phyloP scores from a whole-genome alignment of 2,113 vertebrate species.

The Lathamus discolor region DNA sequence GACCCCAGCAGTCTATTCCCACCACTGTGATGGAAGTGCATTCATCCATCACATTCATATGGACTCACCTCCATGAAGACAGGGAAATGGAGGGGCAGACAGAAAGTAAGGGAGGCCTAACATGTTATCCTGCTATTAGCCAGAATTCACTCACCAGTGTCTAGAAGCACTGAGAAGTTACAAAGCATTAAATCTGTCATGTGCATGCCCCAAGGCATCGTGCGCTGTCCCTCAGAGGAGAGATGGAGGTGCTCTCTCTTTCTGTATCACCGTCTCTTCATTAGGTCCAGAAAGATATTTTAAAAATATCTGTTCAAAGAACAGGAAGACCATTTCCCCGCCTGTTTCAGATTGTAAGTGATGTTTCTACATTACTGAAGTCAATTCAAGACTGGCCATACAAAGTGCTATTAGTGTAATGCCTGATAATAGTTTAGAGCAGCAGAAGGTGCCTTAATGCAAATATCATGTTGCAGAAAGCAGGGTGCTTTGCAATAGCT shows the following conservation, averaged over 20 bases:
- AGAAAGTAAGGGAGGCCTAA: not conserved
- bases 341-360: not conserved
- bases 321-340: not conserved
- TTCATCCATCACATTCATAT: rapidly evolving
- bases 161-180: not conserved
- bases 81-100: not conserved
- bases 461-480: conserved; percentile 48
- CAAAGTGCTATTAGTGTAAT: conserved; percentile 22
- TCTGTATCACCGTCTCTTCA: not conserved
- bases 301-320: not conserved
- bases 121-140: not conserved
- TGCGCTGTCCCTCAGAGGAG: not conserved
- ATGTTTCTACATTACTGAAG: conserved; percentile 28
- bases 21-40: not conserved
- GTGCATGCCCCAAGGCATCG: not conserved
- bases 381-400: not conserved
- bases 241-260: not conserved
- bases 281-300: not conserved
- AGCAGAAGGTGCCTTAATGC: not conserved
- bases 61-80: not conserved
- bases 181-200: not conserved
- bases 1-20: not conserved
- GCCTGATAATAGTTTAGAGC: conserved; percentile 18
- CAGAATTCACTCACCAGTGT: rapidly evolving
- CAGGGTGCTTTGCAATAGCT: not conserved